Base-by-base conservation (phyloP, 2,888 invertebrate species). In the Heliconius ismenius region DNA sequence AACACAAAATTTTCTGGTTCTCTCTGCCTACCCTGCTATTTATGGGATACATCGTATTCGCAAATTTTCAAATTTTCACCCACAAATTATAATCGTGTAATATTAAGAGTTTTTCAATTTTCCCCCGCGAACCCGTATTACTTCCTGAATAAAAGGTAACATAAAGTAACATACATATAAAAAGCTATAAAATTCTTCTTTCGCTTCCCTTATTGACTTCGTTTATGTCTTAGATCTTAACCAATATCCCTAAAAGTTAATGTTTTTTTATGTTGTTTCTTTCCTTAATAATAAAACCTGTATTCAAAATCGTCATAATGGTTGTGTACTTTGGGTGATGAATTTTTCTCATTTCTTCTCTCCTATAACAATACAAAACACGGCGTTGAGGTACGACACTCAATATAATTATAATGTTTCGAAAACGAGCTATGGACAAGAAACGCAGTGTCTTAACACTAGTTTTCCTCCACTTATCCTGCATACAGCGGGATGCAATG, bases 71-170 rank as follows among this genome's bases (percentile, higher is more conserved):
- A 36, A 36, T 36, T 32, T 32, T 32, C 32, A 32, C 36, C n/a
- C 3, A 0, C 32, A 32, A 32, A n/a, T 65, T 39, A 39, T 67
- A 15, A 39, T 13, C 65, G 39, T 11, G 11, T 24, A n/a, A 39
- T 67, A 67, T 24, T 67, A 67, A 67, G 24, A 67, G 65, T 67
- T 67, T 67, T 24, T 67, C 65, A 67, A 67, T 39, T 67, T 67
- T 24, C 24, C 39, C 39, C 39, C 24, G 24, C 24, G 15, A 67
- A 39, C 67, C 39, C 67, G 15, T 43, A 39, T 67, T 67, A 24
- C 39, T 43, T 39, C 24, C 39, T 32, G 24, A 43, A 15, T 67
- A 39, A 62, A 39, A 24, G 67, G 39, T 67, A 24, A 11, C 36
- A 10, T 36, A 36, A 65, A 65, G 10, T 65, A 36, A 58, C 58